Conservation (phyloP, 2,113 vertebrate genomes). For the Rynchops niger region DNA sequence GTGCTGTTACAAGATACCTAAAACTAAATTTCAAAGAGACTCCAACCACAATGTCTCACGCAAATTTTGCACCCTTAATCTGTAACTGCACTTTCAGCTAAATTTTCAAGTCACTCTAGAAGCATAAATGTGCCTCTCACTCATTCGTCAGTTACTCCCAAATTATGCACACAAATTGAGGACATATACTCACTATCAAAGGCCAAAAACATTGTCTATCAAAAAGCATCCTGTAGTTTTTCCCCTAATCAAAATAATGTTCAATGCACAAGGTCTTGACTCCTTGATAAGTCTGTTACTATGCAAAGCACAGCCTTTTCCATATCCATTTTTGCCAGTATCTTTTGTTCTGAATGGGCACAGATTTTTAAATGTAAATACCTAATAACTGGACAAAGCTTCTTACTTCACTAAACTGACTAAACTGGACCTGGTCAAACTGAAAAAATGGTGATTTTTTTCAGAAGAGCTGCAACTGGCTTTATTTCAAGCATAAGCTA, state of each 20-base stretch:
- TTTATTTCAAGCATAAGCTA: not conserved
- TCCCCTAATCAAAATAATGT: not conserved
- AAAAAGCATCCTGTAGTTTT: not conserved
- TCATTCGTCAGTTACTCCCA: not conserved
- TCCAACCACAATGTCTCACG: not conserved
- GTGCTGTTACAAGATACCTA: not conserved
- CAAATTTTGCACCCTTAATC: not conserved
- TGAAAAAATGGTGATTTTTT: not conserved
- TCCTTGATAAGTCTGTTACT: not conserved
- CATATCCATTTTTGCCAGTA: not conserved
- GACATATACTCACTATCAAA: not conserved
- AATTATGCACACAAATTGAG: not conserved
- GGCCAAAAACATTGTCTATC: not conserved
- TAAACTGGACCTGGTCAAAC: not conserved
- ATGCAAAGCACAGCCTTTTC: not conserved
- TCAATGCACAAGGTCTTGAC: not conserved
- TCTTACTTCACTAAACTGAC: not conserved
- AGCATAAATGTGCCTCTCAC: rapidly evolving
- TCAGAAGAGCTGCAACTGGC: not conserved
- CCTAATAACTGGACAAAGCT: not conserved
- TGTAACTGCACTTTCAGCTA: not conserved
- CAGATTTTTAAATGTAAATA: not conserved
- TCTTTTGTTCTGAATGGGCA: not conserved
- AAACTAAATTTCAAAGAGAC: not conserved
- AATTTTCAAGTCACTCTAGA: not conserved